Evolutionary conservation across 2,888 invertebrate genomes (phyloP).

Genomic region (Mesorhabditis sp.): DNA sequence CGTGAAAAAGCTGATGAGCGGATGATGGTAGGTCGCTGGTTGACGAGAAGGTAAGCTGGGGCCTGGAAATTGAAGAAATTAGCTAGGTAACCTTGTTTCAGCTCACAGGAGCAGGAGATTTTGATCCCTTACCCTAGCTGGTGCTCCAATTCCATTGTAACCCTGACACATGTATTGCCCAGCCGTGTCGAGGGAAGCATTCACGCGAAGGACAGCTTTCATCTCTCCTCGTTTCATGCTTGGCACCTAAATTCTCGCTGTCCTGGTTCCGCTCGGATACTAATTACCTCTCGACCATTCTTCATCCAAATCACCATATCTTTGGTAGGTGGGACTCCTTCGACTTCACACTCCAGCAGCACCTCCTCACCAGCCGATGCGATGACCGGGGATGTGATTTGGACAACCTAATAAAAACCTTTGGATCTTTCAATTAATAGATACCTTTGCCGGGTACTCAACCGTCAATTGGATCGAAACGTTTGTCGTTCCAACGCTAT

Average conservation of each 20-base stretch:
- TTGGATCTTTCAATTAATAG: conserved; percentile 9
- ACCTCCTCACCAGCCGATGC: conserved; percentile 50
- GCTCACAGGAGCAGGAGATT: too few species aligned
- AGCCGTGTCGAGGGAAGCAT: conserved; percentile 40
- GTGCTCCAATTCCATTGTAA: conserved; percentile 50
- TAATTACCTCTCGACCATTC: conserved; percentile 23
- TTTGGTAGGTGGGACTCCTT: conserved; percentile 41
- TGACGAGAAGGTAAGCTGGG: conserved; percentile 49
- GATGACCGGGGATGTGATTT: conserved; percentile 50
- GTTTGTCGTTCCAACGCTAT: conserved; percentile 49
- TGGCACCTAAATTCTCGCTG: conserved; percentile 7
- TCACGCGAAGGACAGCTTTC: conserved; percentile 40
- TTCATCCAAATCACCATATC: conserved; percentile 54
- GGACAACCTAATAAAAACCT: conserved; percentile 24
- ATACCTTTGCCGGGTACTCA: conserved; percentile 46
- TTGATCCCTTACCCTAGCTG: conserved; percentile 14
- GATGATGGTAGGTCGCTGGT: conserved; percentile 41
- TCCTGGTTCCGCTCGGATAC: background rate
- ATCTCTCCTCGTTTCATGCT: conserved; percentile 20
- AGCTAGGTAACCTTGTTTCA: too few species aligned
- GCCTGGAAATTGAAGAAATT: conserved; percentile 9
- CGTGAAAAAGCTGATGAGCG: conserved; percentile 30
- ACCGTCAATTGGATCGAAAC: conserved; percentile 48
- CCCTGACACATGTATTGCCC: conserved; percentile 52
- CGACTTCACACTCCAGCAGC: conserved; percentile 54